A percentile compares a stretch with the other conserved stretches of the same genome.
Conservation (phyloP, 2,888 invertebrate genomes). For the Amaurobius ferox region DNA sequence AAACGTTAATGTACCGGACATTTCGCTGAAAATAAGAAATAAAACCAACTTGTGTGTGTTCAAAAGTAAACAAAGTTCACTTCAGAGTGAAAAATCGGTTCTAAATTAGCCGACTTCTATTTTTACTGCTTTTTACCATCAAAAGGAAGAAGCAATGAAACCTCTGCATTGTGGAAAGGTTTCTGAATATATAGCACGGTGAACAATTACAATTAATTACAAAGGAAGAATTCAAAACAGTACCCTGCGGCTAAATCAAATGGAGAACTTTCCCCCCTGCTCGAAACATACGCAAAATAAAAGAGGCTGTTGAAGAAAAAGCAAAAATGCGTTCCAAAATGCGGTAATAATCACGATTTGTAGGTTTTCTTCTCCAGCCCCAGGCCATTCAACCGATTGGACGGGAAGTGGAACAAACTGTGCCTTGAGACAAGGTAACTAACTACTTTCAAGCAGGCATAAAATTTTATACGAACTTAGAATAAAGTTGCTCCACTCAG, state of each 20-base stretch:
- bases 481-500: constrained; percentile 7
- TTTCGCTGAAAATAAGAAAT: constrained; percentile 39
- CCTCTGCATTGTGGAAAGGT: constrained; percentile 7
- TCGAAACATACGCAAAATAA: constrained; percentile 30
- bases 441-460: constrained; percentile 54
- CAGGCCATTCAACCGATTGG: constrained; percentile 30
- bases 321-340: constrained; percentile 50
- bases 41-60: constrained; percentile 42
- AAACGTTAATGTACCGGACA: constrained; percentile 34
- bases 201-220: constrained; percentile 71
- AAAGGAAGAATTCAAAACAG: constrained; percentile 61
- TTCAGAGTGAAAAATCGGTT: constrained; percentile 54
- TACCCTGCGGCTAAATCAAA: constrained; percentile 69
- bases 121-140: constrained; percentile 36
- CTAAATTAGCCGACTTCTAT: constrained; percentile 58
- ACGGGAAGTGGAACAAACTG: constrained; percentile 34
- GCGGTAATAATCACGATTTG: constrained; percentile 65
- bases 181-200: constrained; percentile 48
- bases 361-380: constrained; percentile 52
- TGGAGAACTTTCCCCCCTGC: constrained; percentile 73
- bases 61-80: constrained; percentile 42
- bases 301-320: constrained; percentile 28
- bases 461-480: constrained; percentile 50
- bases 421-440: constrained; percentile 16
- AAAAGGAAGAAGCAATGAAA: constrained; percentile 29